A percentile compares a stretch with the other conserved stretches of the same genome.
These are phyloP conservation scores for Eurypyga helias DNA, from an alignment of 2,113 vertebrate genomes.

Conservation along the genomic window DNA sequence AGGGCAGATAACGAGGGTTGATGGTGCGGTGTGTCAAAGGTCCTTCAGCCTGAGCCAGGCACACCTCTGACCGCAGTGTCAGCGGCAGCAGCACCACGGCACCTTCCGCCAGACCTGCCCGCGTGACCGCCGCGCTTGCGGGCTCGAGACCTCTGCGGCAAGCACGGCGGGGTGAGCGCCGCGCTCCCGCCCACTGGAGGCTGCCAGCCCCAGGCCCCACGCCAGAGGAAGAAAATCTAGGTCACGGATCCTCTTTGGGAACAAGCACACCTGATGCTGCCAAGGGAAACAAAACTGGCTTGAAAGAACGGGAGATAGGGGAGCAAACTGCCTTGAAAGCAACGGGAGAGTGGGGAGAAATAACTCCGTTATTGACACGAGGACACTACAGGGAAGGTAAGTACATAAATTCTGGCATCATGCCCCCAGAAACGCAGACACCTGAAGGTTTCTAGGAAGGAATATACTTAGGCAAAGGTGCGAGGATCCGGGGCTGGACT, in stretches of 20 bases:
- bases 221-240: not conserved
- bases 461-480: not conserved
- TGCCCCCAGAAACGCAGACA: not conserved
- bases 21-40: not conserved
- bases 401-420: not conserved
- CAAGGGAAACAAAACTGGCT: constrained; percentile 46
- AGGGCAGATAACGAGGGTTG: not conserved
- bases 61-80: not conserved
- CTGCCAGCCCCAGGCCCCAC: not conserved
- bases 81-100: not conserved
- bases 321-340: not conserved
- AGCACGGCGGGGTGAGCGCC: not conserved
- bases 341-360: not conserved
- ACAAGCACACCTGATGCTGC: constrained; percentile 1
- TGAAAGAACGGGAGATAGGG: not conserved
- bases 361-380: not conserved
- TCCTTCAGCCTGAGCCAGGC: not conserved
- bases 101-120: not conserved
- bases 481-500: not conserved
- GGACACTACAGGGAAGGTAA: not conserved
- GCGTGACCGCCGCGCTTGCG: fast-evolving
- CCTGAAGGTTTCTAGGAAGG: not conserved
- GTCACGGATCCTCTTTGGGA: constrained; percentile 22
- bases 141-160: not conserved
- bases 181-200: fast-evolving